Percentiles rank a stretch among this genome's conserved stretches.
Conservation (phyloP, 2,113 vertebrate genomes). For the Pogona vitticeps region DNA sequence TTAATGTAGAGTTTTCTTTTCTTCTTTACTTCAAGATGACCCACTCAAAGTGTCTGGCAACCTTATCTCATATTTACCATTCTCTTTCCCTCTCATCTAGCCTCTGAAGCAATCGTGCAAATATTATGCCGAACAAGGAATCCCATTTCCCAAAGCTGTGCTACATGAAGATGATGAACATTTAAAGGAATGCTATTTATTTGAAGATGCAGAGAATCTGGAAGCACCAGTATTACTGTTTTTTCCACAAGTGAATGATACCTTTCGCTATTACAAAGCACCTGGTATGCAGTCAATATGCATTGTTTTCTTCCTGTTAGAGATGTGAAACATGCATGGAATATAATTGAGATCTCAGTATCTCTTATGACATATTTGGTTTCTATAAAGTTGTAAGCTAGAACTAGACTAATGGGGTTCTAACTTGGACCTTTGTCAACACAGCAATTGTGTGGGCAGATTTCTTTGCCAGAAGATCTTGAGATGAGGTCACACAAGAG, state of each 20-base stretch:
- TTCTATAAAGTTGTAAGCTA: no score
- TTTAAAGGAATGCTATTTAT: slow-evolving; percentile 79
- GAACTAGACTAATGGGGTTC: no score
- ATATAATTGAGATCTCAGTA: no score
- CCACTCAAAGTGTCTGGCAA: neutral
- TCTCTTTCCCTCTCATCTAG: slow-evolving; percentile 58
- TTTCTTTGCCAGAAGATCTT: no score
- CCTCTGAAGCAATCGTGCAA: slow-evolving; percentile 74
- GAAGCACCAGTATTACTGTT: slow-evolving; percentile 76
- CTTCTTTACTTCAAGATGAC: neutral
- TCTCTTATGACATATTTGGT: no score
- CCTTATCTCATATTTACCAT: slow-evolving; percentile 12
- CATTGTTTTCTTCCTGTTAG: neutral
- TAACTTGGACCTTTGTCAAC: no score
- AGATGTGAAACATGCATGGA: no score
- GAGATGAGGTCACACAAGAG: no score
- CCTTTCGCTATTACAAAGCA: slow-evolving; percentile 75
- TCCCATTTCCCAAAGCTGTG: slow-evolving; percentile 75
- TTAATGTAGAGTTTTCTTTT: neutral
- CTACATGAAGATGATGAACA: slow-evolving; percentile 68
- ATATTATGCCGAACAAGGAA: slow-evolving; percentile 77
- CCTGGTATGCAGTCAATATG: slow-evolving; percentile 70
- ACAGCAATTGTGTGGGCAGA: no score
- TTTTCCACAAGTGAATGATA: slow-evolving; percentile 81
- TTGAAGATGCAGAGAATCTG: slow-evolving; percentile 67